Evolutionary conservation across 2,888 invertebrate genomes (phyloP).

Genomic region (Himalopsyche japonica): DNA sequence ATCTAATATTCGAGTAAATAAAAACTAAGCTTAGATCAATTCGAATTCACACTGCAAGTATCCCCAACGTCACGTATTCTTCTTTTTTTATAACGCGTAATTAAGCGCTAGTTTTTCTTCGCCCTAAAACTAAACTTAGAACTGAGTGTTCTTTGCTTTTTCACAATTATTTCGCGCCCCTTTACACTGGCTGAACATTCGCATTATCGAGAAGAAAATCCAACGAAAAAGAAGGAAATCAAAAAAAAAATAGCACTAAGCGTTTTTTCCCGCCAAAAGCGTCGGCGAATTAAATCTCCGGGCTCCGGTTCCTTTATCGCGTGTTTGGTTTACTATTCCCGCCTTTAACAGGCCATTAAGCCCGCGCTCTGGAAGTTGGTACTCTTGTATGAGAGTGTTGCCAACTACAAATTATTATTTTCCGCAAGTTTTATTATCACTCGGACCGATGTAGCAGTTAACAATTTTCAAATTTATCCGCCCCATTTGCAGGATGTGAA

Average conservation of each 20-base stretch:
- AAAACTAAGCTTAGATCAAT: too few relatives aligned
- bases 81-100: not conserved
- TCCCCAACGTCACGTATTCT: not conserved
- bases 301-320: conserved; percentile 2
- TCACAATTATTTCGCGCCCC: not conserved
- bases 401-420: conserved; percentile 27
- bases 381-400: conserved; percentile 2
- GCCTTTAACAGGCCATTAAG: conserved; percentile 29
- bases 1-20: too few relatives aligned
- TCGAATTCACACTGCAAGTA: not conserved
- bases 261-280: not conserved
- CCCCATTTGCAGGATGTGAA: not conserved
- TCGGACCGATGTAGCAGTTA: not conserved
- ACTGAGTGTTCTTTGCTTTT: conserved; percentile 4
- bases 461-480: not conserved
- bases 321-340: conserved; percentile 24
- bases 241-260: not conserved
- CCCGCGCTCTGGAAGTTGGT: not conserved
- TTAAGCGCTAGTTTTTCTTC: not conserved
- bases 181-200: conserved; percentile 3
- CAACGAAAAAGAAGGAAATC: not conserved
- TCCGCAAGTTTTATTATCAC: conserved; percentile 19
- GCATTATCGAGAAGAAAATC: conserved; percentile 6
- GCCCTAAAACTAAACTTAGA: not conserved
- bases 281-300: conserved; percentile 9